Evolutionary conservation across 2,888 invertebrate genomes (phyloP).

Genomic region (Salticus scenicus): DNA sequence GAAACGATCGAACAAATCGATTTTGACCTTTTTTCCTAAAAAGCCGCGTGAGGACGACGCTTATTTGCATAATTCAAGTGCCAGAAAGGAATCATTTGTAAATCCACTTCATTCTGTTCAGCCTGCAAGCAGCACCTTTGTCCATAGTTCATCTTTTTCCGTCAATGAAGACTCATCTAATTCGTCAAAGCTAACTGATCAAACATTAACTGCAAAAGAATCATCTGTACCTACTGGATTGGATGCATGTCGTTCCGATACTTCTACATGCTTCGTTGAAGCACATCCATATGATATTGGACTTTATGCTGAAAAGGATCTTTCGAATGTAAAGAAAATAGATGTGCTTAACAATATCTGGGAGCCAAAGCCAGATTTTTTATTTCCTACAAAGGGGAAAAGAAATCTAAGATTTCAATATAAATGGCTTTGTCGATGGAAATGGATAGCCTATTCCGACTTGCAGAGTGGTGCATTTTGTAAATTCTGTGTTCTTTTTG

Average conservation of each 20-base stretch:
- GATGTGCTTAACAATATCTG: not conserved
- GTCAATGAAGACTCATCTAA: not conserved
- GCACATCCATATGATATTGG: not conserved
- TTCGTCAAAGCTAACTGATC: not conserved
- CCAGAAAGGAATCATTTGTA: no score
- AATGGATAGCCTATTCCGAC: not conserved
- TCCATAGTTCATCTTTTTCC: not conserved
- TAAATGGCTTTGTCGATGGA: not conserved
- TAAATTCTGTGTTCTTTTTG: constrained; percentile 1
- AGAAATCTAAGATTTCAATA: not conserved
- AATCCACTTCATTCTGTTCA: not conserved
- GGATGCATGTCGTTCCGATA: no score
- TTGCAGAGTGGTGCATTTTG: not conserved
- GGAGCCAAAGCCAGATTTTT: not conserved
- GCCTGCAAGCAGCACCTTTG: not conserved
- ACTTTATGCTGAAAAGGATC: not conserved
- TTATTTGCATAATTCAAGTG: no score
- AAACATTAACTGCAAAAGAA: not conserved
- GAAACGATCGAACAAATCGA: no score
- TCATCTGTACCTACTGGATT: no score
- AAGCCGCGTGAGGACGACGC: no score
- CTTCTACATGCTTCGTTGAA: no score
- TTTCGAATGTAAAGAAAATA: not conserved
- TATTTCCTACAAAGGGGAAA: not conserved
- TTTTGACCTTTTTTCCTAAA: no score